Conservation (phyloP, 1,140 invertebrate genomes). For the Bombus huntii region DNA sequence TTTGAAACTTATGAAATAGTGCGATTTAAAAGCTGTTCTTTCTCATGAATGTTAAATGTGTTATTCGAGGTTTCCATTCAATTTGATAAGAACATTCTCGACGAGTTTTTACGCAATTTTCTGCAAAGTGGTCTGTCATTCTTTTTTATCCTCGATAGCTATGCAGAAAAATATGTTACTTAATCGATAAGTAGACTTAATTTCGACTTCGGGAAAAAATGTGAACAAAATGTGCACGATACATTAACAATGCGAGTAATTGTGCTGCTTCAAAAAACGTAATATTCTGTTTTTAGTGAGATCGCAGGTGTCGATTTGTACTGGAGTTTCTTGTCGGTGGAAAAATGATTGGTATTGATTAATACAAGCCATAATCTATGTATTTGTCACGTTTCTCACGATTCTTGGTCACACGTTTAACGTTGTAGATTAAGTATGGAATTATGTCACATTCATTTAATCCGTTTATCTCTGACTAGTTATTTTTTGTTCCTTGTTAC, state of each 20-base stretch:
- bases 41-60: no score
- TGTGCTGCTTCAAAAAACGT: no score
- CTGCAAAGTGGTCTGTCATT: not conserved
- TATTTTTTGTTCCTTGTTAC: no score
- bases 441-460: no score
- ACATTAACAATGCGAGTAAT: not conserved
- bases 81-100: conserved; percentile 5
- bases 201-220: not conserved
- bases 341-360: not conserved
- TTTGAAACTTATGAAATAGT: no score
- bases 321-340: not conserved
- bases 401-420: not conserved
- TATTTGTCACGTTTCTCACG: not conserved
- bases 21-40: no score
- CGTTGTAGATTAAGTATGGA: not conserved
- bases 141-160: not conserved
- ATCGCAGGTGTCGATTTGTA: not conserved
- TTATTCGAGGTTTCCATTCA: no score
- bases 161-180: not conserved
- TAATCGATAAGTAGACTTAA: not conserved
- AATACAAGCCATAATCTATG: not conserved
- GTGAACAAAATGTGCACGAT: not conserved
- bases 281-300: no score
- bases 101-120: not conserved
- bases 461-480: no score